Conservation (phyloP, 2,113 vertebrate species). For the Nannospalax galili region DNA sequence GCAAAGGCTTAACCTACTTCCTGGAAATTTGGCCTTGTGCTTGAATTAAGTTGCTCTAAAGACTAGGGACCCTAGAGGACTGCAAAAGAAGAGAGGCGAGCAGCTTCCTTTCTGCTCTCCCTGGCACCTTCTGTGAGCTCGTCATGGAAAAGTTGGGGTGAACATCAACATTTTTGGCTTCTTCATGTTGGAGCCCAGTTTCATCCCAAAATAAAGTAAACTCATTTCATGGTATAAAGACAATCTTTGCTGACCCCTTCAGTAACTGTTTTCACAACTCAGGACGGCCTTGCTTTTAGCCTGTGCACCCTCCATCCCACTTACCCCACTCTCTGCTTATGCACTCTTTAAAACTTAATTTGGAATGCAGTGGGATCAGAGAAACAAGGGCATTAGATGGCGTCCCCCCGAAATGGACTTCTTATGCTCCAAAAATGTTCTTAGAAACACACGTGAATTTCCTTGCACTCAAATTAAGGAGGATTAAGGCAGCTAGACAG, state of each 20-base stretch:
- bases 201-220: background rate
- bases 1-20: conserved; percentile 54
- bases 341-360: conserved; percentile 85
- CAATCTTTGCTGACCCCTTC: background rate
- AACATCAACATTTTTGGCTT: background rate
- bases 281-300: background rate
- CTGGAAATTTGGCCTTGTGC: conserved; percentile 69
- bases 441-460: conserved; percentile 95
- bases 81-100: background rate
- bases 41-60: conserved; percentile 80
- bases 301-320: too few relatives aligned
- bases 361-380: conserved; percentile 91
- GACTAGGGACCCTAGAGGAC: background rate
- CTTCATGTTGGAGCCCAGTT: background rate
- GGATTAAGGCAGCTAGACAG: conserved; percentile 93
- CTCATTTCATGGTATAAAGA: background rate
- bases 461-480: conserved; percentile 95
- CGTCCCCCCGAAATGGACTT: conserved; percentile 89
- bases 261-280: background rate
- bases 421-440: conserved; percentile 92
- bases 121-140: background rate
- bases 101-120: background rate
- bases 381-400: conserved; percentile 90
- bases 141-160: background rate
- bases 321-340: background rate